Conservation (phyloP, 2,797 vertebrate genomes). For the Eospalax fontanierii region DNA sequence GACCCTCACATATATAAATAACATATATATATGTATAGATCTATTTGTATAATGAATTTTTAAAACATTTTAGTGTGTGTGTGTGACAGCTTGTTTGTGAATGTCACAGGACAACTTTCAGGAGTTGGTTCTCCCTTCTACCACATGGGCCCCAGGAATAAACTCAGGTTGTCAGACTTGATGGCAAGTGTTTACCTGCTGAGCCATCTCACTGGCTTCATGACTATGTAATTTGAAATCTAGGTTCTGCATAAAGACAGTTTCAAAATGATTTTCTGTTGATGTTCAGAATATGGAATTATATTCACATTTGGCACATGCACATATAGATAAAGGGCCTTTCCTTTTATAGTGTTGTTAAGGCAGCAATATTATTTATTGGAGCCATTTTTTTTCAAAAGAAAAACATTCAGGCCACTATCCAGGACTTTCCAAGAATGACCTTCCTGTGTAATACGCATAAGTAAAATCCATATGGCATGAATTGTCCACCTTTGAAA, state of each 20-base stretch:
- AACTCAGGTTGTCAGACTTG: neutral
- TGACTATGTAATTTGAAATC: neutral
- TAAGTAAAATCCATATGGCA: slow-evolving; percentile 25
- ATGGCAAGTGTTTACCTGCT: neutral
- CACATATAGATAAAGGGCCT: neutral
- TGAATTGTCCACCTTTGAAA: neutral
- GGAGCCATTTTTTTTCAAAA: slow-evolving; percentile 24
- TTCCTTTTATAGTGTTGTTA: neutral
- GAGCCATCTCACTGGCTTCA: neutral
- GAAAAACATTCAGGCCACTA: neutral
- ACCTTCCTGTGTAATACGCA: neutral
- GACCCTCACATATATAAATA: neutral
- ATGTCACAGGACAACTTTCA: neutral
- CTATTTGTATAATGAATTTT: too few species aligned
- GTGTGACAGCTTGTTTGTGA: too few species aligned
- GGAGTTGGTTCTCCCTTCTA: neutral
- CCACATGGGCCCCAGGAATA: neutral
- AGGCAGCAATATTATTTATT: slow-evolving; percentile 9
- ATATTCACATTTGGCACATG: neutral
- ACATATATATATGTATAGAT: neutral
- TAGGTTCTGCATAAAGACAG: neutral
- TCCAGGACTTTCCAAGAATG: neutral
- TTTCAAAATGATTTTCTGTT: slow-evolving; percentile 61
- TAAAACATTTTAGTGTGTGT: neutral
- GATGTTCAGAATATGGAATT: slow-evolving; percentile 47